phyloP scores from a whole-genome alignment of 2,888 invertebrate genomes.

The Zhengitettix transpicula region DNA sequence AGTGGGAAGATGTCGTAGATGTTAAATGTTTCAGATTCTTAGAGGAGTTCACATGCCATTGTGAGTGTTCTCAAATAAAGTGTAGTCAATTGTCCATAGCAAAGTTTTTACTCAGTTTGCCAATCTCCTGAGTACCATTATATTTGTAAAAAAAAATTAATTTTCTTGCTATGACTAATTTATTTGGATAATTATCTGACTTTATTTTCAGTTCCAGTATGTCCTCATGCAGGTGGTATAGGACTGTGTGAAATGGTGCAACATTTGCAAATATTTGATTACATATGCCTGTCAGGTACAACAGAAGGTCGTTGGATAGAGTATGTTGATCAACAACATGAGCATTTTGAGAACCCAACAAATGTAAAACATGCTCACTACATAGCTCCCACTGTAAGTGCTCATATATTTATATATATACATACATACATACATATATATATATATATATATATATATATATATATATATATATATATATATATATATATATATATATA shows the following conservation, averaged over 20 bases:
- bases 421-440: neutral
- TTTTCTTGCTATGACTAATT: too few species aligned
- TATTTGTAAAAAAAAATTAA: too few species aligned
- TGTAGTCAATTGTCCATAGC: too few species aligned
- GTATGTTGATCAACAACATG: slow-evolving; percentile 79
- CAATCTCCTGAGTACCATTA: too few species aligned
- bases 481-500: too few species aligned
- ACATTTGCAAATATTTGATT: slow-evolving; percentile 82
- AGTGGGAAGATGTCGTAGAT: too few species aligned
- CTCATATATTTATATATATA: neutral
- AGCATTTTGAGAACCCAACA: slow-evolving; percentile 66
- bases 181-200: too few species aligned
- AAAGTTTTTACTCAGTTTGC: too few species aligned
- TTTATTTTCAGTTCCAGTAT: slow-evolving; percentile 56
- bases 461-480: neutral
- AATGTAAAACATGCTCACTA: slow-evolving; percentile 53
- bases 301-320: slow-evolving; percentile 61
- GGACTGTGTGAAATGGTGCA: slow-evolving; percentile 89
- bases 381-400: slow-evolving; percentile 49
- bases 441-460: slow-evolving; percentile 1
- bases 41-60: too few species aligned
- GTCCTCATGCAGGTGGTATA: slow-evolving; percentile 90
- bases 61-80: too few species aligned
- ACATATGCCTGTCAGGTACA: slow-evolving; percentile 50
- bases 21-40: too few species aligned